Evolutionary conservation across 2,113 vertebrate species (phyloP).

Genomic region (Isichthys henryi): DNA sequence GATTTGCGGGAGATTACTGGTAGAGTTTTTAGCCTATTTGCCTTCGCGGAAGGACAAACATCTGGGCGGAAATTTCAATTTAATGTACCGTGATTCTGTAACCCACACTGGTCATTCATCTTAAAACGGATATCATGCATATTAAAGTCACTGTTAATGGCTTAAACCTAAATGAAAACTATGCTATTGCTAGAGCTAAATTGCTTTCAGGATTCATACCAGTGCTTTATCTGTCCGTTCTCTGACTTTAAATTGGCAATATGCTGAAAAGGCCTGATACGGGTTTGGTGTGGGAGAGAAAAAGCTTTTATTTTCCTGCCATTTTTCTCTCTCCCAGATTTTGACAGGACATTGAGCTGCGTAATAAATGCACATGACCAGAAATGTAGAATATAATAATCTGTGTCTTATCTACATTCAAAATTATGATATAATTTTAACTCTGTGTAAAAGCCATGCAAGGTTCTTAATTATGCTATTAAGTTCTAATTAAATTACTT

Average conservation of each 20-base stretch:
- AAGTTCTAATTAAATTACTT: not conserved
- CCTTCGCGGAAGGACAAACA: not conserved
- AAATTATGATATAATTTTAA: not conserved
- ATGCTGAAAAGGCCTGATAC: not conserved
- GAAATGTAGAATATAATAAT: not conserved
- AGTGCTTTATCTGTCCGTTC: not conserved
- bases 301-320: not conserved
- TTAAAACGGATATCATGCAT: not conserved
- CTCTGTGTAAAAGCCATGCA: not conserved
- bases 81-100: not conserved
- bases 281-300: not conserved
- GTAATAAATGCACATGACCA: not conserved
- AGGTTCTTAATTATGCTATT: not conserved
- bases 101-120: not conserved
- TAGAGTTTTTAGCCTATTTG: not conserved
- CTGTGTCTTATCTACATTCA: not conserved
- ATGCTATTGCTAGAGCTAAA: not conserved
- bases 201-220: not conserved
- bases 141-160: conserved; percentile 6
- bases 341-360: not conserved
- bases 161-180: not conserved
- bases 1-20: not conserved
- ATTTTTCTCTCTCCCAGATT: not conserved
- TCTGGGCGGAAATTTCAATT: not conserved
- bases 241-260: not conserved